Conservation (phyloP, 1,140 invertebrate genomes). For the Acromyrmex echinatior region DNA sequence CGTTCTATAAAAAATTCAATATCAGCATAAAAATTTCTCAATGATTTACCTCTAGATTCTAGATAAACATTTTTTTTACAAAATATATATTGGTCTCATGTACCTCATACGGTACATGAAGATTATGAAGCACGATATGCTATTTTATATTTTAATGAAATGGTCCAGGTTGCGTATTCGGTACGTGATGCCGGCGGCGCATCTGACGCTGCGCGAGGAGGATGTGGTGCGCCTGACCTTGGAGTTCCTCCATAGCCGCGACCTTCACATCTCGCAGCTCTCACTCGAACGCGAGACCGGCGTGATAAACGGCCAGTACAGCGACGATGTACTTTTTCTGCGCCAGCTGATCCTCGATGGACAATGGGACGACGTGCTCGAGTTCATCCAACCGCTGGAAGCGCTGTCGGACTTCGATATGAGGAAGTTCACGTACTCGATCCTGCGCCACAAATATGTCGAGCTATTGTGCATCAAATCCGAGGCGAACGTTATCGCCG, state of each 20-base stretch:
- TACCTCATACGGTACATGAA: background rate
- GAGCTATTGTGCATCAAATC: slow-evolving; percentile 98
- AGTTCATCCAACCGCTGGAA: slow-evolving; percentile 98
- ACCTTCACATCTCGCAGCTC: slow-evolving; percentile 96
- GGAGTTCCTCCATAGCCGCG: slow-evolving; percentile 96
- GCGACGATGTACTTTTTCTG: slow-evolving; percentile 97
- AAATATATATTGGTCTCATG: background rate
- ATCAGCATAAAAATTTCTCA: background rate
- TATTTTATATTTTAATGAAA: slow-evolving; percentile 56
- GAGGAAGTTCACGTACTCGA: slow-evolving; percentile 94
- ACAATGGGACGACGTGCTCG: slow-evolving; percentile 98
- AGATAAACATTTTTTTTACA: background rate
- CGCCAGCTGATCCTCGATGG: slow-evolving; percentile 98
- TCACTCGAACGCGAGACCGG: slow-evolving; percentile 98
- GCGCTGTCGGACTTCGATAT: slow-evolving; percentile 92
- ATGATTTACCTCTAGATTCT: background rate
- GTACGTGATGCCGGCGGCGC: slow-evolving; percentile 93
- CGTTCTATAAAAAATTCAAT: background rate
- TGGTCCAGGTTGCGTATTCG: slow-evolving; percentile 88
- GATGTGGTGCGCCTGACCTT: slow-evolving; percentile 96
- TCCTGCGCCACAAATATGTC: slow-evolving; percentile 97
- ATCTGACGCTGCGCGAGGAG: slow-evolving; percentile 94
- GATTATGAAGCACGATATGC: slow-evolving; percentile 50
- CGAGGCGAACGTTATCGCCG: slow-evolving; percentile 90
- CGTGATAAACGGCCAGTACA: slow-evolving; percentile 96